Conservation (phyloP, 2,797 vertebrate species). For the Nasua narica region DNA sequence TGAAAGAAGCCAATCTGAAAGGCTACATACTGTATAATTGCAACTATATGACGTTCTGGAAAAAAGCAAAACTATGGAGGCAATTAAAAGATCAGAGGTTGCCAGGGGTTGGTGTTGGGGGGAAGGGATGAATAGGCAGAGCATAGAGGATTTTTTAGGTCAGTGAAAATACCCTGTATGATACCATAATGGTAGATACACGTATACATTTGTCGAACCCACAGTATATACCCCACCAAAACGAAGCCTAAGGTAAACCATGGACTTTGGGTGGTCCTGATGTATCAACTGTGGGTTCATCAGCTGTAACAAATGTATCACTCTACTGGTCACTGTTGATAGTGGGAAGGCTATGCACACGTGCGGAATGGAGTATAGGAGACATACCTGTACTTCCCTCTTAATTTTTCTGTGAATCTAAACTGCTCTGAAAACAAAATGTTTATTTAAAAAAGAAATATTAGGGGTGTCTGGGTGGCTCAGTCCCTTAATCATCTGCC, state of each 20-base stretch:
- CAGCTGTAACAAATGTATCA: background rate
- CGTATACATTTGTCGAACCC: background rate
- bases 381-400: background rate
- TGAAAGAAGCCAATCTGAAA: background rate
- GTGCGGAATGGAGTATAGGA: background rate
- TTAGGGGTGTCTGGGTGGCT: background rate
- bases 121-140: background rate
- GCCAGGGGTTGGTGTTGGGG: background rate
- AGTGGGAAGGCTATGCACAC: background rate
- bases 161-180: background rate
- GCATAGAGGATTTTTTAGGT: background rate
- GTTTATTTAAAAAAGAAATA: background rate
- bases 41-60: too few species aligned
- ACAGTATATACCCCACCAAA: background rate
- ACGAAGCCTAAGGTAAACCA: background rate
- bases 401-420: background rate
- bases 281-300: background rate
- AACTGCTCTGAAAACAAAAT: background rate
- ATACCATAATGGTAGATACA: background rate
- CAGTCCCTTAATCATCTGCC: background rate
- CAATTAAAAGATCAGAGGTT: too few species aligned
- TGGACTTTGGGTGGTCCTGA: background rate
- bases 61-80: too few species aligned
- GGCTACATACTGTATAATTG: too few species aligned
- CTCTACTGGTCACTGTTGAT: background rate